Percentiles rank a stretch among this genome's conserved stretches.
phyloP scores from a whole-genome alignment of 2,113 vertebrate species.

The Arizona elegans region DNA sequence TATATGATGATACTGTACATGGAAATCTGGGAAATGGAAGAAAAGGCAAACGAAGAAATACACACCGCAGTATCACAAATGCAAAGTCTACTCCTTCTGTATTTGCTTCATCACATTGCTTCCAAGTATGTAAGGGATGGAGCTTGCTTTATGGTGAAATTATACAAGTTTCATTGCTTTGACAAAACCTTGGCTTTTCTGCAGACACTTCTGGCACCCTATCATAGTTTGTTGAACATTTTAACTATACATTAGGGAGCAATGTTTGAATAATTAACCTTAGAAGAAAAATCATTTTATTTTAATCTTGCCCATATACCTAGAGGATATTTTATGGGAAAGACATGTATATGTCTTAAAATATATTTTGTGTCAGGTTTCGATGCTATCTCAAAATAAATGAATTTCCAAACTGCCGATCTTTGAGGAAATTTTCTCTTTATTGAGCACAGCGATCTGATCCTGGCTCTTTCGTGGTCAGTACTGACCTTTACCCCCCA shows the following conservation, averaged over 20 bases:
- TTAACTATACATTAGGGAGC: background rate
- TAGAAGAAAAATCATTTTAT: background rate
- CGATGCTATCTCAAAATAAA: too few species aligned
- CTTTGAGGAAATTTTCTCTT: too few species aligned
- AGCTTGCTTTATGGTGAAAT: background rate
- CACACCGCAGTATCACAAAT: background rate
- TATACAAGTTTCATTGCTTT: background rate
- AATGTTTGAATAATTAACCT: background rate
- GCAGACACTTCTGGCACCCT: background rate
- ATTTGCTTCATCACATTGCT: background rate
- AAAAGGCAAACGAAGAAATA: background rate
- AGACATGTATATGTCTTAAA: background rate
- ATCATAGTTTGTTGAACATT: background rate
- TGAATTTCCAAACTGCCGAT: too few species aligned
- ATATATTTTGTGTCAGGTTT: background rate
- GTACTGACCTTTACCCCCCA: too few species aligned
- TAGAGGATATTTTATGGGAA: background rate
- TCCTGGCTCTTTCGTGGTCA: too few species aligned
- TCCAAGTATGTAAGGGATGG: background rate
- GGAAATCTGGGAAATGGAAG: background rate
- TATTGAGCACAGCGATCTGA: too few species aligned
- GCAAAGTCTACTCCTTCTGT: background rate
- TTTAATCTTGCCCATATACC: background rate
- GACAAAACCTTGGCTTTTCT: background rate
- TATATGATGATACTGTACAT: background rate